Conservation (phyloP, 2,888 invertebrate species). For the Epinotia nisella region DNA sequence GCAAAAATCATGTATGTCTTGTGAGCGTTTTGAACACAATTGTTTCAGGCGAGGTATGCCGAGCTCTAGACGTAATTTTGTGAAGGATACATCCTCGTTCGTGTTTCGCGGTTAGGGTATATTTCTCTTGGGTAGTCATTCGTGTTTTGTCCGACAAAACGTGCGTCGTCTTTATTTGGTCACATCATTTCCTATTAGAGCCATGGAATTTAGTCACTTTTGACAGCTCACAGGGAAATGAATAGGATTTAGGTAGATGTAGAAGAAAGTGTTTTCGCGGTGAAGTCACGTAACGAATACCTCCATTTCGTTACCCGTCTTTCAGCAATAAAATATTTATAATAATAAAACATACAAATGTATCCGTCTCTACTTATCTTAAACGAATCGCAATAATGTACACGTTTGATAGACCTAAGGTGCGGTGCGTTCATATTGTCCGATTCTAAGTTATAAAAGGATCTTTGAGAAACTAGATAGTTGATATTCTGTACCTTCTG, state of each 20-base stretch:
- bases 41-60: background rate
- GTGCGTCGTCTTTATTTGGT: slow-evolving; percentile 6
- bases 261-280: slow-evolving; percentile 22
- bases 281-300: slow-evolving; percentile 24
- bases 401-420: slow-evolving; percentile 44
- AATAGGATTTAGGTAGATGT: slow-evolving; percentile 23
- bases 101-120: background rate
- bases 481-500: slow-evolving; percentile 35
- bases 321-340: slow-evolving; percentile 45
- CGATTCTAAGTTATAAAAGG: slow-evolving; percentile 6
- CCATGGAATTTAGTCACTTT: slow-evolving; percentile 41
- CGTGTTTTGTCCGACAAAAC: slow-evolving; percentile 14
- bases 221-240: slow-evolving; percentile 40
- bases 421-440: slow-evolving; percentile 36
- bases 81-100: background rate
- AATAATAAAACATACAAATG: slow-evolving; percentile 38
- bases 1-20: background rate
- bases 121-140: slow-evolving; percentile 1
- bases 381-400: slow-evolving; percentile 46
- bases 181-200: slow-evolving; percentile 21
- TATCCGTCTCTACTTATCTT: slow-evolving; percentile 46
- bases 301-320: slow-evolving; percentile 25
- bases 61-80: background rate
- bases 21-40: background rate
- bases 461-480: slow-evolving; percentile 20